Evolutionary conservation across 2,888 invertebrate species (phyloP), one percentile per base, ranked within the genome.

Genomic region (Leptura quadrifasciata): DNA sequence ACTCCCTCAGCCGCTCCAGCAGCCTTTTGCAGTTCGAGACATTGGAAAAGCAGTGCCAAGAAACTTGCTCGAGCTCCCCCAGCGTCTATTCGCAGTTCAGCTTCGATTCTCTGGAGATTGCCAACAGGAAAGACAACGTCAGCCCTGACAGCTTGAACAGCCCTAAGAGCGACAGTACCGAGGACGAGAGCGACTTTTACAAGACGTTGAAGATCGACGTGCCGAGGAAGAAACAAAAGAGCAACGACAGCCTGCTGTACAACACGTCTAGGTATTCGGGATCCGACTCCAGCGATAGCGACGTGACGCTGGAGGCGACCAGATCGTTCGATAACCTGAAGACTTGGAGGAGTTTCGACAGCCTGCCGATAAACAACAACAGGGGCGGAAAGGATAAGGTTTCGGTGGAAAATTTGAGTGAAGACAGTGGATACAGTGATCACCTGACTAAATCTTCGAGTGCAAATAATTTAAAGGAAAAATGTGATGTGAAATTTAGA

Each of bases 21-120:
- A 95, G 95, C 83, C 91, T 96, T 79, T 91, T 96, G 78, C 96
- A 96, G 89, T 96, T 96, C 89, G 96, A 96, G 89, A 95, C 94
- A 4, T 90, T 96, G 76, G 96, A 96, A 87, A 92, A 93, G 60
- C 94, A 93, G 83, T 91, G 94, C 84, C 92, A 92, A 84, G 90
- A 89, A 64, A 87, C 88, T 15, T 90, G 89, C 80, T 87, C 86
- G 72, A 88, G 88, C 80, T 89, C 89, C 12, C 90, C 90, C 5
- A 91, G 91, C 77, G 89, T 91, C 0, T 87, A 90, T 55, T 91
- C 91, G 21, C 90, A 90, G 20, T 90, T 90, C 81, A 91, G 91
- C 80, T 91, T 90, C 86, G 91, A 92, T 80, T 91, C 91, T 0
- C 85, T 91, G 72, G 91, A 92, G 78, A 88, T 89, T 72, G 89